Evolutionary conservation across 1,140 invertebrate species (phyloP).

Genomic region (Colletes gigas): DNA sequence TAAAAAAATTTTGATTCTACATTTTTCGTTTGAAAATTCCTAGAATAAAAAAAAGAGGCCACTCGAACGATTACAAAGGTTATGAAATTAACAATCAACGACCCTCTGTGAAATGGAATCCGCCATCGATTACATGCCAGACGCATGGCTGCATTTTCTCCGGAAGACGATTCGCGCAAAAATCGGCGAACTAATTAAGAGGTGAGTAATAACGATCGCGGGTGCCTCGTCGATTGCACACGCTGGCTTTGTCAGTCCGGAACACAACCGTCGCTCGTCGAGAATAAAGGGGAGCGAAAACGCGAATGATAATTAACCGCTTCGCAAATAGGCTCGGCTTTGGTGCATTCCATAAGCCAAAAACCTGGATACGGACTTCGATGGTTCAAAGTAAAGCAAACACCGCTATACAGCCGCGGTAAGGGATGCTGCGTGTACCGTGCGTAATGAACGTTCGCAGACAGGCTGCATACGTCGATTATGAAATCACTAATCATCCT

Average conservation of each 20-base stretch:
- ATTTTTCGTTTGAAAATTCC: no score
- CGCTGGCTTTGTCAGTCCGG: neutral
- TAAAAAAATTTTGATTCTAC: no score
- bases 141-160: neutral
- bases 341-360: conserved; percentile 63
- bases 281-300: conserved; percentile 11
- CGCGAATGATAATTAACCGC: conserved; percentile 71
- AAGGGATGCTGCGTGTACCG: conserved; percentile 7
- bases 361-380: conserved; percentile 58
- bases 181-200: conserved; percentile 7
- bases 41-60: no score
- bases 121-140: neutral
- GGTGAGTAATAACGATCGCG: conserved; percentile 7
- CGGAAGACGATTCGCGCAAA: neutral
- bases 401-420: conserved; percentile 19
- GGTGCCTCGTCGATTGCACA: neutral
- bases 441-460: conserved; percentile 28
- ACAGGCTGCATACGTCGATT: neutral
- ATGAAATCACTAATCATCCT: neutral
- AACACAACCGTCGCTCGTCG: neutral
- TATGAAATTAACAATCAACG: no score
- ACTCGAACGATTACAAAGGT: no score
- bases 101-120: no score
- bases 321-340: conserved; percentile 68
- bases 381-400: conserved; percentile 70